phyloP scores from a whole-genome alignment of 2,113 vertebrate species.

The Prunella fulvescens region DNA sequence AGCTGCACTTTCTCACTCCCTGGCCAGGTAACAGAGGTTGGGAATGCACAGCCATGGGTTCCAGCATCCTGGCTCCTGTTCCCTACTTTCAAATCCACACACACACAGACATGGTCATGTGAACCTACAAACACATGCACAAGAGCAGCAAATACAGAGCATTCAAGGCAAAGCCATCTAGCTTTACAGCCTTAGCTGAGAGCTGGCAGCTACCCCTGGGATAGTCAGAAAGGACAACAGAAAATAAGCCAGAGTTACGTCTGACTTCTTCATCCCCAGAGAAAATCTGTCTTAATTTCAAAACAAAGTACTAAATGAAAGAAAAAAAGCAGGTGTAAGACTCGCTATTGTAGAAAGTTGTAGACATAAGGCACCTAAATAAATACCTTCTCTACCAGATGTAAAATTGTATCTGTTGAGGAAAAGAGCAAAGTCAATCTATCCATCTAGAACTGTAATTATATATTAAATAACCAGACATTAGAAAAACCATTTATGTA shows the following conservation, averaged over 20 bases:
- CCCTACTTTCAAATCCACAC: neutral
- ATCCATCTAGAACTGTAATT: neutral
- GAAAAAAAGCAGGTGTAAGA: neutral
- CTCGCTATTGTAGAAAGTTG: neutral
- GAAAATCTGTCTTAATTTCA: neutral
- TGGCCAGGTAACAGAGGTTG: neutral
- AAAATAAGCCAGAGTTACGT: neutral
- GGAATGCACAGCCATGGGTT: neutral
- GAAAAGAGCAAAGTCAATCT: neutral
- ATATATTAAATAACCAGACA: neutral
- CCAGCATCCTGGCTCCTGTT: accelerated
- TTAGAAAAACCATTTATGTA: neutral
- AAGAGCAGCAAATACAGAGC: neutral
- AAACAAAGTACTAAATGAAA: neutral
- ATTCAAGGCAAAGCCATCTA: neutral
- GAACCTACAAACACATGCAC: neutral
- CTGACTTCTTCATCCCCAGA: neutral
- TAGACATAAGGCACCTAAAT: neutral
- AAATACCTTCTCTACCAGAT: neutral
- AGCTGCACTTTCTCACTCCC: neutral
- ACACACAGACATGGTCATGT: neutral
- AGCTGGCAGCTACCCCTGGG: neutral
- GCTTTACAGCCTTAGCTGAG: neutral
- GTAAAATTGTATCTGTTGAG: neutral
- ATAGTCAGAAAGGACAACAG: neutral